Base-by-base conservation (phyloP, 2,113 vertebrate species). In the Seriola aureovittata region DNA sequence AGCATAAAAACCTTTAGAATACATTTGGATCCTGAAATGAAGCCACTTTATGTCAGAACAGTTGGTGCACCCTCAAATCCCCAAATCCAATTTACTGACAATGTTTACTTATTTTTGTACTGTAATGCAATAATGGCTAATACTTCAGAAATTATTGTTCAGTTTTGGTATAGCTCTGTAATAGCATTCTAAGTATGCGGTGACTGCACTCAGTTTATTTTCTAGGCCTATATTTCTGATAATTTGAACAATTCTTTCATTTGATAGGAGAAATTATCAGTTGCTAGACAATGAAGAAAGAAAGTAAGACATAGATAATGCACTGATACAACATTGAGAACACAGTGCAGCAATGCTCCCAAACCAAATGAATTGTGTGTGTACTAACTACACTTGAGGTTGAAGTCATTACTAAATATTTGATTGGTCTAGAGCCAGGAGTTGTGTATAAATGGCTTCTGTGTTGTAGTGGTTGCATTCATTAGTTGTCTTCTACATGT, bases 71-170 rank as follows among this genome's bases (percentile, higher is more conserved):
- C 74, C 36, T 76, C 66, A 84, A 42, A 69, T 72, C 55, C 54
- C 57, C 38, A 32, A 75, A 10, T 40, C 44, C 62, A 63, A 71
- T 85, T 66, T 66, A 70, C 34, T 11, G 34, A 58, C 40, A 70
- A 52, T 57, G 52, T 67, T 78, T 36, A 59, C 66, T 78, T 34
- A 21, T 48, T 75, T 59, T 55, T 52, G 29, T 67, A 13, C 17
- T 32, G 54, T 23, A 52, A 36, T 66, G 57, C 25, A 50, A 78
- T 83, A 23, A 40, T 38, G 29, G 54, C 19, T 72, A 42, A 73
- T 8, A 32, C 12, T 46, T 70, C 12, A 79, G 62, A 48, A 72
- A 75, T 78, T 75, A 72, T 66, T 81, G 40, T 60, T 38, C 63
- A 6, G 38, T 71, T 75, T 73, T 59, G 6, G 25, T 54, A 38